phyloP scores from a whole-genome alignment of 2,113 vertebrate genomes.

The Morone chrysops region DNA sequence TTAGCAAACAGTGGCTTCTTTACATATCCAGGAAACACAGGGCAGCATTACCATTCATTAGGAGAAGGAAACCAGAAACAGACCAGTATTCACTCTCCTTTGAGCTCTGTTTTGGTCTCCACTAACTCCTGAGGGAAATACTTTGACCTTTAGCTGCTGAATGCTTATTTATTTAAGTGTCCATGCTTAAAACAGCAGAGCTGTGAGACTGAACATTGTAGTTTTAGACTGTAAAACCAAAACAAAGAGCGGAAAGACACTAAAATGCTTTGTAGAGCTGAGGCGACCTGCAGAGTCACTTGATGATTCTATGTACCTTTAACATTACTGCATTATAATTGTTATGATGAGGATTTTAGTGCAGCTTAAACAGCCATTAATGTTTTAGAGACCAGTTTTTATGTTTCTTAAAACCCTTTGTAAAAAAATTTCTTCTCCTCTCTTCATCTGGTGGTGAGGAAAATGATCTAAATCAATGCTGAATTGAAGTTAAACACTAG shows the following conservation, averaged over 20 bases:
- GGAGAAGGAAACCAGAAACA: too few species aligned
- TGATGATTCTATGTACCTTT: background rate
- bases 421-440: background rate
- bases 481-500: background rate
- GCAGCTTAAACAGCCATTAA: background rate
- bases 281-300: background rate
- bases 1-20: too few species aligned
- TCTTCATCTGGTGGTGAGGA: background rate
- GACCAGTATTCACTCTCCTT: background rate
- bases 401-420: background rate
- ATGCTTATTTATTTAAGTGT: too few species aligned
- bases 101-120: too few species aligned
- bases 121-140: too few species aligned
- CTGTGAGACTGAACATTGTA: background rate
- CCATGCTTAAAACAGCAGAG: background rate
- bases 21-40: too few species aligned
- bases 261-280: background rate
- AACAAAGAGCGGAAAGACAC: background rate
- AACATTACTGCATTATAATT: background rate
- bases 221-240: background rate
- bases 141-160: too few species aligned
- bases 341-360: background rate
- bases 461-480: background rate
- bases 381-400: background rate
- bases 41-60: too few species aligned